Evolutionary conservation across 2,888 invertebrate species (phyloP).

Genomic region (Phortica magna): DNA sequence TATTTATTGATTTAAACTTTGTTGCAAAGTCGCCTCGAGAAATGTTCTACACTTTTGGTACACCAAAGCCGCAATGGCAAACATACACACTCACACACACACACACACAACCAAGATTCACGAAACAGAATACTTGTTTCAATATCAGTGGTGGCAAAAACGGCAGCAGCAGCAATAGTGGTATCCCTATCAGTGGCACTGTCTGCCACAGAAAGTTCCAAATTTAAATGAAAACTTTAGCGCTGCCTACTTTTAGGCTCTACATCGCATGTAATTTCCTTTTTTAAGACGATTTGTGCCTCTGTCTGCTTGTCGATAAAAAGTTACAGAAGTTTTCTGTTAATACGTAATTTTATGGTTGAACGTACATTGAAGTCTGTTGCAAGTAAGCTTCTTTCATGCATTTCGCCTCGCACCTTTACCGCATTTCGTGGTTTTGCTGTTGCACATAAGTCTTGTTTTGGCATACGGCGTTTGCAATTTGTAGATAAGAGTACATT

Average conservation of each 20-base stretch:
- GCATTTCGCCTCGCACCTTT: neutral
- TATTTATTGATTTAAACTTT: slow-evolving; percentile 68
- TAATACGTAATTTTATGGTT: slow-evolving; percentile 33
- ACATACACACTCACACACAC: neutral
- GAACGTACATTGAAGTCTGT: neutral
- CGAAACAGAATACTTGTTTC: neutral
- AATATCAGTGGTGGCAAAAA: neutral
- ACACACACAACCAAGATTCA: neutral
- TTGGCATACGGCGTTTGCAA: slow-evolving; percentile 2
- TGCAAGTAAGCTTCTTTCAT: neutral
- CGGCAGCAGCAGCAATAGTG: neutral
- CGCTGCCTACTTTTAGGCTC: slow-evolving; percentile 10
- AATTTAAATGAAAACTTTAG: slow-evolving; percentile 19
- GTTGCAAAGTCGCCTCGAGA: slow-evolving; percentile 18
- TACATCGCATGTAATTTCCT: slow-evolving; percentile 6
- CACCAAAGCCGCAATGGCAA: slow-evolving; percentile 7
- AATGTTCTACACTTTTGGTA: neutral
- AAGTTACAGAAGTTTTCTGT: slow-evolving; percentile 11
- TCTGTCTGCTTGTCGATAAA: slow-evolving; percentile 16
- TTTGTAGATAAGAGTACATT: neutral
- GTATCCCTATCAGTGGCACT: slow-evolving; percentile 6
- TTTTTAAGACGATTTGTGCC: neutral
- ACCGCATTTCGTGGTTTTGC: neutral
- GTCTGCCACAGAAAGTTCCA: slow-evolving; percentile 4
- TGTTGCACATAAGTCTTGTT: slow-evolving; percentile 1